Conservation (phyloP, 2,113 vertebrate genomes). For the Nothoprocta perdicaria region DNA sequence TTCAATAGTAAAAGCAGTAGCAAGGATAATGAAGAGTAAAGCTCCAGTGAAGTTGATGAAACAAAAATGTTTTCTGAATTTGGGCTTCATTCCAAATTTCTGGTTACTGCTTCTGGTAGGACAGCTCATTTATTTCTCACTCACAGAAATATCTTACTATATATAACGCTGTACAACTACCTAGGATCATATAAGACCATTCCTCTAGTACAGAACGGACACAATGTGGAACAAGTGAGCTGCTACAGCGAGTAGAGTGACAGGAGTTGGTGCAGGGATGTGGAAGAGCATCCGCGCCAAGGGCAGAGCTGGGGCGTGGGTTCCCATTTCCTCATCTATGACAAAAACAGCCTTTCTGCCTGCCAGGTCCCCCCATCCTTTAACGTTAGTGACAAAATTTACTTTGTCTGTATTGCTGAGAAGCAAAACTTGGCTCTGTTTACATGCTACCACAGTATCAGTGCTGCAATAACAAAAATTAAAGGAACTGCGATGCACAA, state of each 20-base stretch:
- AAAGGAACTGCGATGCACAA: background rate
- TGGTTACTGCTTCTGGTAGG: background rate
- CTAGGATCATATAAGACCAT: background rate
- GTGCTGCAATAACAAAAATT: background rate
- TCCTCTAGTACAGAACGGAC: background rate
- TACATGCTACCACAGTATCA: background rate
- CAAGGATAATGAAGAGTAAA: constrained; percentile 21
- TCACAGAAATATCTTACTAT: background rate
- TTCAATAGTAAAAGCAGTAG: constrained; percentile 22
- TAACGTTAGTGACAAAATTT: background rate
- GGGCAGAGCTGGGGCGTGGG: background rate
- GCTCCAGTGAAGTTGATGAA: constrained; percentile 35
- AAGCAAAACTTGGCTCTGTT: background rate
- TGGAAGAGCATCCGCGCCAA: background rate
- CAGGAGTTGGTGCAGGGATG: background rate
- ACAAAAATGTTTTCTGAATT: constrained; percentile 25
- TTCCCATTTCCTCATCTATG: background rate
- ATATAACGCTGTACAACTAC: background rate
- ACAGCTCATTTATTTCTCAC: constrained; percentile 37
- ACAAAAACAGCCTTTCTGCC: background rate
- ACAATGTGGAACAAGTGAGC: background rate
- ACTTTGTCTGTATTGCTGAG: background rate
- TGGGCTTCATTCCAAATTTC: constrained; percentile 48
- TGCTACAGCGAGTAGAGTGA: background rate
- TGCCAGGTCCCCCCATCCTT: background rate